Base-by-base conservation (phyloP, 2,113 vertebrate species). In the Aldabrachelys gigantea region DNA sequence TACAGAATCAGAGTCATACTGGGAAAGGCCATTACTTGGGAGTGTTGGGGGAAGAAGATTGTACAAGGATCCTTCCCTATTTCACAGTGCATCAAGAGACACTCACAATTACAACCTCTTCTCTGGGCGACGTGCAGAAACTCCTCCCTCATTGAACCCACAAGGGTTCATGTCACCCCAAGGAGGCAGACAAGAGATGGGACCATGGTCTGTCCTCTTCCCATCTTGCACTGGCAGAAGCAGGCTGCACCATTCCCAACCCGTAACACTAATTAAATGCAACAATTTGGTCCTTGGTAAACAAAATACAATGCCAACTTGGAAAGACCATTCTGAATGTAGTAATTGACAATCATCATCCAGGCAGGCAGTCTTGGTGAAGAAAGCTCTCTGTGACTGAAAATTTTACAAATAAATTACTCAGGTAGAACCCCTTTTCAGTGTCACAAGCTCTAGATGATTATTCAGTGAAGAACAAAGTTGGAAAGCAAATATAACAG, bases 391-490 rank as follows among this genome's bases (percentile, higher is more conserved):
- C 35, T 78, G 44, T 82, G 79, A 92, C 49, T 89, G 89, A 47
- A 50, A 49, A 82, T 88, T 91, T 78, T 94, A 91, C 91, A 95
- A 93, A 95, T 76, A 80, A 69, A 69, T 69, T 4, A 69, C n/a
- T 8, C 82, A 82, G 93, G 72, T 91, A 94, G 13, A 84, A 95
- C 89, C 91, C 76, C 79, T 95, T 96, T 93, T 92, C 91, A 78
- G 83, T 95, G 94, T 95, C 92, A 62, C 93, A 97, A 90, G 93
- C 94, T 29, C 89, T 69, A n/a, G 31, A 35, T 69, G 65, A 97
- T 89, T 85, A 95, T 93, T 97, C 87, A 97, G 93, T 84, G 94
- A 97, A 93, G 90, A 97, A 91, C 96, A 97, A 95, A 90, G 94
- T 95, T 96, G 91, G 93, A 94, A 3, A 9, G 87, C 94, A 93